phyloP scores from a whole-genome alignment of 2,113 vertebrate genomes.

The Patagioenas fasciata region DNA sequence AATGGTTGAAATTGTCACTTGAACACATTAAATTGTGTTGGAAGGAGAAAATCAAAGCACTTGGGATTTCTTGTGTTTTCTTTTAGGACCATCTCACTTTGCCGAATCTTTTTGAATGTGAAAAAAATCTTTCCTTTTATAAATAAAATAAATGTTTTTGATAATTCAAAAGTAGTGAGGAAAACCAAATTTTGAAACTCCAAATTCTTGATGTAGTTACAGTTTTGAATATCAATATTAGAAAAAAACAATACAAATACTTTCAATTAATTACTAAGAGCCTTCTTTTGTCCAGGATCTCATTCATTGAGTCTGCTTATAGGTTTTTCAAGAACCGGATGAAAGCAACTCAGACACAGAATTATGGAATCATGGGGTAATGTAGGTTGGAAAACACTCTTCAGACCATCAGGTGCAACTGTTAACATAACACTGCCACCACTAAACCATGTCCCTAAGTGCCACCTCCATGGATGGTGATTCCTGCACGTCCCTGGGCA shows the following conservation, averaged over 20 bases:
- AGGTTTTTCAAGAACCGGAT: background rate
- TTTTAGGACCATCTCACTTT: background rate
- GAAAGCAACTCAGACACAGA: background rate
- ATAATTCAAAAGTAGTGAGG: background rate
- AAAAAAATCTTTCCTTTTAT: background rate
- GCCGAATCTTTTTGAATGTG: background rate
- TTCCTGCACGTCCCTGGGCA: background rate
- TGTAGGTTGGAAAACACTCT: no score
- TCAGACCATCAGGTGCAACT: no score
- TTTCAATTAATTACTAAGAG: background rate
- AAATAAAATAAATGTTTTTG: background rate
- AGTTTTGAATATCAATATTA: background rate
- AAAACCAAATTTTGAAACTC: background rate
- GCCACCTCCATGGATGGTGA: no score
- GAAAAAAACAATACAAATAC: background rate
- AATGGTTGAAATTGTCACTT: background rate
- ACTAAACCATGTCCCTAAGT: no score
- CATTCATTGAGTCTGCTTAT: background rate
- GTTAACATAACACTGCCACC: no score
- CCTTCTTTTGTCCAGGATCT: background rate
- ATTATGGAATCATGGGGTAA: background rate
- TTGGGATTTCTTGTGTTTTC: background rate
- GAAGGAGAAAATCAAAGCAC: background rate
- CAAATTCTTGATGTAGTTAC: background rate
- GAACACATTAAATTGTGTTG: accelerated